phyloP scores from a whole-genome alignment of 2,888 invertebrate genomes.

The Folsomia manolachei region DNA sequence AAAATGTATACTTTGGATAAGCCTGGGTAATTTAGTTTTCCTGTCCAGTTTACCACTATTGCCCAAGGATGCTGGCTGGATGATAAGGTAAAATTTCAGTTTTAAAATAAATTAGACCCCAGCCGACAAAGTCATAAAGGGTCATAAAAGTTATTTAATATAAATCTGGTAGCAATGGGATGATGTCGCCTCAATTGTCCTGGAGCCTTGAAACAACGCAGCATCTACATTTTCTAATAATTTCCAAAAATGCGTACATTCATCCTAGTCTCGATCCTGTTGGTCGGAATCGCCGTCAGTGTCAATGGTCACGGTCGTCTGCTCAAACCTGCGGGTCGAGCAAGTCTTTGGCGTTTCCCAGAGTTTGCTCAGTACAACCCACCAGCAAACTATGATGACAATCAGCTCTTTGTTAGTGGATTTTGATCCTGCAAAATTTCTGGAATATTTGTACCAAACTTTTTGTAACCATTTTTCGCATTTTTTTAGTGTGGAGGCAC shows the following conservation, averaged over 20 bases:
- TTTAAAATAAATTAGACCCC: not conserved
- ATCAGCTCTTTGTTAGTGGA: constrained; percentile 42
- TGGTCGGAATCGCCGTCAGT: not conserved
- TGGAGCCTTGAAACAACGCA: not conserved
- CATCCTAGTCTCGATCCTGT: constrained; percentile 7
- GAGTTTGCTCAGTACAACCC: constrained; percentile 34
- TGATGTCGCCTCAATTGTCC: not conserved
- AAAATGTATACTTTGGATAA: constrained; percentile 4
- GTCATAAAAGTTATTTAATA: not conserved
- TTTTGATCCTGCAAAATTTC: not conserved
- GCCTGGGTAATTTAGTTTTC: not conserved
- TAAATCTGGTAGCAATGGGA: not conserved
- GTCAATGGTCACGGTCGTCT: constrained; percentile 37
- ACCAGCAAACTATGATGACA: constrained; percentile 36
- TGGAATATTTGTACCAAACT: not conserved
- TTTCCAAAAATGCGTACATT: constrained; percentile 17
- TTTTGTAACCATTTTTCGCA: not conserved
- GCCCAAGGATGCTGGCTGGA: not conserved
- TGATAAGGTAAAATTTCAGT: no score
- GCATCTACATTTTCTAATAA: no score
- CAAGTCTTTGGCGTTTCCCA: constrained; percentile 34
- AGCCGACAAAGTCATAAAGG: not conserved
- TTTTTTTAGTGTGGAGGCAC: no score
- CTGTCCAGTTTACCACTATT: not conserved
- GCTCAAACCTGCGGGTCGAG: constrained; percentile 35